A percentile compares a stretch with the other conserved stretches of the same genome.
Conservation (phyloP, 1,140 invertebrate genomes). For the Frieseomelitta varia region DNA sequence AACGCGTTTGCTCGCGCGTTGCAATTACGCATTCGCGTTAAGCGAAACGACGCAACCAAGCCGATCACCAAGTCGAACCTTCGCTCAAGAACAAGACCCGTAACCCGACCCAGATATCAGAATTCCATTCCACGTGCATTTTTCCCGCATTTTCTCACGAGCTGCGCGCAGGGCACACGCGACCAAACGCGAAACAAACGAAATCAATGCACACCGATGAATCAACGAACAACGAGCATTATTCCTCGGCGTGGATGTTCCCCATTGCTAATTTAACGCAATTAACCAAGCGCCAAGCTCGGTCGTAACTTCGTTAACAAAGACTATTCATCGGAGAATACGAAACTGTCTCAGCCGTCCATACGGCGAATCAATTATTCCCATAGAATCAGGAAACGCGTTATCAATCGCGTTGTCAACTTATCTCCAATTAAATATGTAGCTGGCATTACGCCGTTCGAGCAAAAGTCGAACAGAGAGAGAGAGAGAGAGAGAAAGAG, state of each 20-base stretch:
- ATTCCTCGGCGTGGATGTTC: conserved; percentile 10
- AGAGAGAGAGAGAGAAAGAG: no score
- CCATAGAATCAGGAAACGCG: neutral
- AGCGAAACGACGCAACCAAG: neutral
- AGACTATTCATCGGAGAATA: conserved; percentile 19
- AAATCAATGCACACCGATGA: conserved; percentile 3
- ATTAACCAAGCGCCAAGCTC: conserved; percentile 8
- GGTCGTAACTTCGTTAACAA: conserved; percentile 34
- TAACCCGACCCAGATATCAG: neutral
- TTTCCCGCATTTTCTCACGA: neutral
- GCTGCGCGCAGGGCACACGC: neutral
- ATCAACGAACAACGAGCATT: conserved; percentile 16
- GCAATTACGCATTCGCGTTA: neutral
- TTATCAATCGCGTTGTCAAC: conserved; percentile 13
- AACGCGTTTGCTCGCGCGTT: neutral
- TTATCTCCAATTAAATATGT: conserved; percentile 26
- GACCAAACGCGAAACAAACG: neutral
- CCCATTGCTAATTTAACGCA: conserved; percentile 30
- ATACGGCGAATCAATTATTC: neutral
- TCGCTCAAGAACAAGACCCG: neutral
- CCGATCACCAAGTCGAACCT: neutral
- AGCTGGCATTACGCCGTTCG: neutral
- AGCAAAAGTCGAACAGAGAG: no score
- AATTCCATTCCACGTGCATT: neutral
- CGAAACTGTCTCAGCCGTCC: neutral